Evolutionary conservation across 2,888 invertebrate genomes (phyloP), one percentile per base, ranked within the genome.

Genomic region (Cephalotes varians): DNA sequence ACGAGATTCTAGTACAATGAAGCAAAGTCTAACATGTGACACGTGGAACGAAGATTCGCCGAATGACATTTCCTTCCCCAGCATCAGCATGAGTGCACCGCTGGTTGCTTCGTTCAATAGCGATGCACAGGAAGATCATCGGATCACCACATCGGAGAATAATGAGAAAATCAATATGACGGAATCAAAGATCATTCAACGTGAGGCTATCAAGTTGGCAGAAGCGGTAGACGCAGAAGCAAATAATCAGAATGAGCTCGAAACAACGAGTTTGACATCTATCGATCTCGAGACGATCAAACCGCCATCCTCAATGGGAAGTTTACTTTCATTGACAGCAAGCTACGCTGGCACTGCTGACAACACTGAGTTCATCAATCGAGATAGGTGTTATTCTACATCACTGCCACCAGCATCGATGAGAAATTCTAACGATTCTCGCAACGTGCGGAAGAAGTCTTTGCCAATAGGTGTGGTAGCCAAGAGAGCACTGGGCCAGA

Each of bases 41-140:
- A 97, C 97, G 0, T 98, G 98, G 98, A 97, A 97, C 91, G 98
- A 98, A 79, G 97, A 97, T 93, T 96, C 97, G 0, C 97, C 97
- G 0, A 97, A 97, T 93, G 97, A 97, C 92, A 95, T 97, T 47
- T 97, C 98, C 0, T 98, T 98, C 93, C 98, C 98, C 0, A 98
- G 97, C 71, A 96, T 98, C 77, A 97, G 97, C 88, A 96, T 97
- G 47, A 97, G 97, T 49, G 96, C 96, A 0, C 98, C 97, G 0
- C 95, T 97, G 91, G 96, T 97, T 2, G 96, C 96, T 0, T 97
- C 97, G 0, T 96, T 97, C 83, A 96, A 96, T 79, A 96, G 96
- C 89, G 96, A 97, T 88, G 94, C 94, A 3, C 95, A 94, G 1
- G 95, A 95, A 79, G 92, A 94, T 40, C 93, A 85, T 7, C 58